Conservation (phyloP, 2,113 vertebrate species). For the Oryzias woworae region DNA sequence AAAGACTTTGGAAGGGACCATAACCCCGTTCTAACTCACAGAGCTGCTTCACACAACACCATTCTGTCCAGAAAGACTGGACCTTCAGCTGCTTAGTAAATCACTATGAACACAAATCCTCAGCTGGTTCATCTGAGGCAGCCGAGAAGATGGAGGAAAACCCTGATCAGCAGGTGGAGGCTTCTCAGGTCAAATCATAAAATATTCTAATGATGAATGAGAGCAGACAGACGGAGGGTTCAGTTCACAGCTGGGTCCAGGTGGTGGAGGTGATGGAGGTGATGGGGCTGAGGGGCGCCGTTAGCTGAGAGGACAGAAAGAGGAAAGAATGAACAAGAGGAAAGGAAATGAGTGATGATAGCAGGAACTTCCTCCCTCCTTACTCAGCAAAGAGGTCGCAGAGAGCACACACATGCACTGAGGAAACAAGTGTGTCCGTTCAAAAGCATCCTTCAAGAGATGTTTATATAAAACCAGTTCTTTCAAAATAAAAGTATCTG, state of each 20-base stretch:
- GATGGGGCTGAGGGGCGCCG: not conserved
- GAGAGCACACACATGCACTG: not conserved
- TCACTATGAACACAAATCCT: no score
- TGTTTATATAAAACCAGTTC: no score
- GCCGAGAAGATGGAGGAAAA: not conserved
- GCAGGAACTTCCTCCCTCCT: slow-evolving; percentile 52
- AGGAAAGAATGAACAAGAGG: slow-evolving; percentile 7
- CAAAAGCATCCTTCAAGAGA: not conserved
- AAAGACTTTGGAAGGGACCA: no score
- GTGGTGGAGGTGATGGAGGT: fast-evolving
- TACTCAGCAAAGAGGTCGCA: slow-evolving; percentile 42
- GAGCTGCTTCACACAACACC: no score
- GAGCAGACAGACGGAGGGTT: not conserved
- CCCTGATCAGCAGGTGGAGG: not conserved
- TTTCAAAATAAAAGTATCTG: no score
- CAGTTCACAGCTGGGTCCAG: slow-evolving; percentile 1
- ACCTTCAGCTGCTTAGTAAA: not conserved
- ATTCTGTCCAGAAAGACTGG: no score
- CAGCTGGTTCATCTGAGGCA: no score
- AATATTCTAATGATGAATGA: not conserved
- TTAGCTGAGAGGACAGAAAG: slow-evolving; percentile 46
- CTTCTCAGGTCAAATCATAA: not conserved
- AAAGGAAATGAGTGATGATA: slow-evolving; percentile 54
- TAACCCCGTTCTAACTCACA: no score
- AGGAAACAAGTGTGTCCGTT: no score